Evolutionary conservation across 2,888 invertebrate species (phyloP), one percentile per base, ranked within the genome.

Genomic region (Ashinkailepas kermadecensis): DNA sequence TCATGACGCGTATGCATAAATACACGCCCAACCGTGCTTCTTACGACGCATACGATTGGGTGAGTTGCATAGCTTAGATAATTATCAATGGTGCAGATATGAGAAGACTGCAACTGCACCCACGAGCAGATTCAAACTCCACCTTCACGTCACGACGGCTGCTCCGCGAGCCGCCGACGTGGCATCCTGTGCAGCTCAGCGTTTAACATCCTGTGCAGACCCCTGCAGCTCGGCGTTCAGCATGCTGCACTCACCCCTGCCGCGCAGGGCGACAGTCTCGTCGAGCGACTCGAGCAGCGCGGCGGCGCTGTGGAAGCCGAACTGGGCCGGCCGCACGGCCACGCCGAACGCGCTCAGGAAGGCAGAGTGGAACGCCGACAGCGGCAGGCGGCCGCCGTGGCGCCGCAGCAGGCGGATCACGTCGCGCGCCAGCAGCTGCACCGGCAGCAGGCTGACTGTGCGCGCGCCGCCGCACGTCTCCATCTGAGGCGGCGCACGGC

Each of bases 341-440:
- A 88, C 87, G 9, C 82, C 82, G 80, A 82, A 84, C 65, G 87
- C 85, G 57, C 86, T 86, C n/a, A 87, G 83, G 82, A 88, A 89
- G 3, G 87, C 87, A 13, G 85, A 84, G 81, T 89, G 89, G 81
- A 90, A 88, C 80, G 87, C 87, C 0, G 87, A 85, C 11, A 89
- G 81, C 25, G 82, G 82, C 82, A 84, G 82, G 21, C 83, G 82
- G 3, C 90, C 90, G 54, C 88, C 88, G 81, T 87, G 86, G 81
- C 88, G 87, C 84, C 89, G 87, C 84, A 91, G 86, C 21, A 91
- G 87, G 13, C 88, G 86, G 83, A 90, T 88, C 54, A 90, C 86
- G 84, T 91, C 89, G 70, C 89, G 88, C 4, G 90, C 90, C 84
- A 91, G 90, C 81, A 88, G 86, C 85, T 91, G 89, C 58, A 90